A percentile compares a stretch with the other conserved stretches of the same genome.
Conservation (phyloP, 1,140 invertebrate genomes). For the Sarcophaga peregrina region DNA sequence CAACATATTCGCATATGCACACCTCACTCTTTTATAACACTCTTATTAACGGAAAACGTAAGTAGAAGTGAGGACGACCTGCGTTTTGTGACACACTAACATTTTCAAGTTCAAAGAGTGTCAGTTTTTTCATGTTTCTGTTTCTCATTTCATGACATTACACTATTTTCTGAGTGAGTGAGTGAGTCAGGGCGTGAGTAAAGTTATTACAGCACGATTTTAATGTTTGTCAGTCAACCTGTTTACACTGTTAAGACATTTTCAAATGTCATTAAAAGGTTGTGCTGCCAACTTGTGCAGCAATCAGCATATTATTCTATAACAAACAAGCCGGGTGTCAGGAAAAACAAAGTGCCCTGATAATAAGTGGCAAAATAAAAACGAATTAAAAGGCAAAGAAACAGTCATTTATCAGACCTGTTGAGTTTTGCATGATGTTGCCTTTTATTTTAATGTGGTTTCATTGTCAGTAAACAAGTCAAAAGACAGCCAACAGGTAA, state of each 20-base stretch:
- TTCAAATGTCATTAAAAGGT: constrained; percentile 1
- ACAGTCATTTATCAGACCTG: constrained; percentile 3
- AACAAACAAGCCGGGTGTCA: neutral
- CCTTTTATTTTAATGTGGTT: neutral
- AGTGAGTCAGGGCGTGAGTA: no score
- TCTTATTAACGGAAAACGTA: no score
- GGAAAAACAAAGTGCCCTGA: neutral
- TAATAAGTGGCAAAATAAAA: neutral
- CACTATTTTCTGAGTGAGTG: no score
- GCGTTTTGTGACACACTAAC: neutral
- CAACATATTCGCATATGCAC: no score
- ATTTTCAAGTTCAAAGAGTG: constrained; percentile 13
- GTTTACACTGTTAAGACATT: constrained; percentile 6
- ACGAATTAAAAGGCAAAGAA: neutral
- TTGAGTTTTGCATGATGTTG: neutral
- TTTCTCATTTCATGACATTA: neutral
- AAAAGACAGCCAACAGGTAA: neutral
- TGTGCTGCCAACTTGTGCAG: neutral
- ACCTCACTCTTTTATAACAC: no score
- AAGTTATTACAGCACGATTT: neutral
- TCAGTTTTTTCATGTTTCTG: neutral
- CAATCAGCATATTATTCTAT: neutral
- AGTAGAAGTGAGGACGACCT: no score
- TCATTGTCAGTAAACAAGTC: neutral
- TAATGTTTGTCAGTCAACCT: neutral